phyloP scores from a whole-genome alignment of 1,140 invertebrate genomes.

The Anastrepha obliqua region DNA sequence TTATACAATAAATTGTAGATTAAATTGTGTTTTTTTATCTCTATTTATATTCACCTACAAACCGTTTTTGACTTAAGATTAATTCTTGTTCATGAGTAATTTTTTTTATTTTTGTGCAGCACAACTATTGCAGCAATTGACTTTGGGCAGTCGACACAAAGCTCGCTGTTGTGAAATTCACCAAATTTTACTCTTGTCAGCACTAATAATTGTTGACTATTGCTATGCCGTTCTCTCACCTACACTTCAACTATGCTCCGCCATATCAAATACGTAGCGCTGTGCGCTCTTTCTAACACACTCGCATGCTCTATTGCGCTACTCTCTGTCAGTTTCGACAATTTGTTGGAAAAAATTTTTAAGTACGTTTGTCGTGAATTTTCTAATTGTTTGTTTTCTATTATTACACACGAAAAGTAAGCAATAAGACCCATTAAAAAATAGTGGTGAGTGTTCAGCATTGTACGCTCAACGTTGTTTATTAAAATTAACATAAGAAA shows the following conservation, averaged over 20 bases:
- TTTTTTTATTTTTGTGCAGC: no score
- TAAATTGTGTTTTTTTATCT: no score
- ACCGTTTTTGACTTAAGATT: no score
- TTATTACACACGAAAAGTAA: conserved; percentile 56
- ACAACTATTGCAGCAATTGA: not conserved
- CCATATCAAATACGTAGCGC: not conserved
- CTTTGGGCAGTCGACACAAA: not conserved
- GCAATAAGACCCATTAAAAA: conserved; percentile 54
- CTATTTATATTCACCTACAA: no score
- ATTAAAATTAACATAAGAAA: not conserved
- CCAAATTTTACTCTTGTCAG: not conserved
- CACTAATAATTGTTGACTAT: not conserved
- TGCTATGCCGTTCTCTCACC: not conserved
- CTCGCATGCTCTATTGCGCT: not conserved
- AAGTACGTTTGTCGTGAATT: conserved; percentile 48
- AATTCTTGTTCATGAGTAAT: no score
- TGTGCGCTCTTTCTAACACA: not conserved
- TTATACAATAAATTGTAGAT: no score
- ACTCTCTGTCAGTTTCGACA: conserved; percentile 30
- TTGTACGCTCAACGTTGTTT: not conserved
- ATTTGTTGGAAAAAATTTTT: conserved; percentile 50
- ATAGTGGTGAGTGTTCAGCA: conserved; percentile 57
- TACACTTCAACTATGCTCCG: not conserved
- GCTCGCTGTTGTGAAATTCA: conserved; percentile 1
- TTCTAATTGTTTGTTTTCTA: conserved; percentile 54